Evolutionary conservation across 2,888 invertebrate genomes (phyloP), one percentile per base, ranked within the genome.

Genomic region (Hydraecia micacea): DNA sequence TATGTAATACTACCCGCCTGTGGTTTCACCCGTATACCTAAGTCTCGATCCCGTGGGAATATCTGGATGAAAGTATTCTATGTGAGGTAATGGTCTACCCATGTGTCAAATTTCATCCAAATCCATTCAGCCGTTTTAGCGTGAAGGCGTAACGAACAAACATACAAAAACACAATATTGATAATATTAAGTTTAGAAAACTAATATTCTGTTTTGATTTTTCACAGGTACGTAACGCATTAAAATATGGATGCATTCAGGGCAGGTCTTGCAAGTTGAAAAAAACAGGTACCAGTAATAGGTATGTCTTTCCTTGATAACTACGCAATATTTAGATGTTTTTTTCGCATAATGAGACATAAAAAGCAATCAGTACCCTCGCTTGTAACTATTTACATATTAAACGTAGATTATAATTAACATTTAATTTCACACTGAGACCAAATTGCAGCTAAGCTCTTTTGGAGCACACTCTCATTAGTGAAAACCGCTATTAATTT

Each of bases 391-490:
- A 75, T 75, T 62, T 82, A 75, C 60, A 55, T 42, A 65, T 15
- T 55, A 73, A 72, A 52, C 15, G 8, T 67, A 13, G 25, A n/a
- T 39, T 63, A 21, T 68, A 32, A 80, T 58, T 25, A 52, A 58
- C 32, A 78, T 79, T 68, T 72, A 65, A 84, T 81, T 79, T 36
- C 28, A 63, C 63, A 32, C 25, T 36, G 60, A 66, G 0, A 73
- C 66, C 67, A 71, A 77, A 81, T 60, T 68, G 46, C 67, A 68
- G n/a, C 73, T 66, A 55, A 74, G 46, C 70, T 32, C 73, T 75
- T 69, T 55, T 25, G 8, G 18, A 65, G 52, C 11, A 72, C 46
- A 60, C 21, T 67, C 73, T 72, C 83, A 82, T 86, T 86, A 84
- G 65, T 65, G 68, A 28, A 69, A 66, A 39, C 52, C 60, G 32